Base-by-base conservation (phyloP, 1,140 invertebrate genomes). In the Oreohelix idahoensis region DNA sequence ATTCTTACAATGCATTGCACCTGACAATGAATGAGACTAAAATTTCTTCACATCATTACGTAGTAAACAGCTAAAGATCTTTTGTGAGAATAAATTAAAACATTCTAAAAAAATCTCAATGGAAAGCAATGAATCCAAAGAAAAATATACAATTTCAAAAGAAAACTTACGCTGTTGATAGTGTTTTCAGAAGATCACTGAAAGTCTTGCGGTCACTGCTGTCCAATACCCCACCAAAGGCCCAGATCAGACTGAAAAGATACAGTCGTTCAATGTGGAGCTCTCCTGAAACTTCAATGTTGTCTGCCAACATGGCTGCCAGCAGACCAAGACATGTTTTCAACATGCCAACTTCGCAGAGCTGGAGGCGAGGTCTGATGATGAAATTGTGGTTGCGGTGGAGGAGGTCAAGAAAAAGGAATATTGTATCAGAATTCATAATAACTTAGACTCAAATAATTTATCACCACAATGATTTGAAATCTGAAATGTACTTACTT, bases 161-260 rank as follows among this genome's bases (percentile, higher is more conserved):
- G 8, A 49, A 36, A 38, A 89, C 90, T 87, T 87, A 92, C 92
- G 91, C 90, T 38, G 90, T 90, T 45, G 91, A 92, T 10, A 92
- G 78, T 42, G 88, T 92, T 81, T 90, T 90, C 13, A 93, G 84
- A 26, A 92, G 85, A 53, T 92, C 91, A 84, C 89, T 92, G 84
- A 93, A 93, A 0, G 81, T 84, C 76, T 90, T 91, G 70, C 89
- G 87, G 78, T 93, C 92, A 76, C 84, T 75, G 15, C 86, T 80
- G 42, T 92, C 89, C 42, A 92, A 87, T 20, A 92, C 84, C 23
- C 91, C 91, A 32, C 92, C 92, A 89, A 92, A 93, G 15, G 92
- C 90, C 92, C 92, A 93, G 66, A 93, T 92, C 38, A 93, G 88
- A 87, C 92, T 92, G 87, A 93, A 93, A 32, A 93, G 85, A 81